Conservation (phyloP, 2,888 invertebrate genomes). For the Dugesia japonica region DNA sequence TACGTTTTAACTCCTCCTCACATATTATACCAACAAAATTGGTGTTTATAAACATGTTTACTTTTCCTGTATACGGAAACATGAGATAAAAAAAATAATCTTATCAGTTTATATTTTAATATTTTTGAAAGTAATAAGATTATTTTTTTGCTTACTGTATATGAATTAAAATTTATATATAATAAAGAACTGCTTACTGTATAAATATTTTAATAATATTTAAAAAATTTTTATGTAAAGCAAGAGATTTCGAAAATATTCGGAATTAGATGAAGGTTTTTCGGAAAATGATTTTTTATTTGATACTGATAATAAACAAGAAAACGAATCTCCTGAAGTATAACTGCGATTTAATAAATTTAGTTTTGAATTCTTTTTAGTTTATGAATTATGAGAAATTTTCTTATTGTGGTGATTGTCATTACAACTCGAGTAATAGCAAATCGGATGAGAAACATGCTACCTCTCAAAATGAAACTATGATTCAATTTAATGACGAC, state of each 20-base stretch:
- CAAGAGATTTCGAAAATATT: neutral
- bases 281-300: neutral
- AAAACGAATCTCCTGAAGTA: neutral
- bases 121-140: no score
- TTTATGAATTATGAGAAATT: neutral
- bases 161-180: no score
- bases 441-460: neutral
- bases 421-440: neutral
- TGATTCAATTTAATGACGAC: neutral
- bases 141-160: no score
- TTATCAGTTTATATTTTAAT: no score
- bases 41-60: no score
- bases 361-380: neutral
- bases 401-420: constrained; percentile 6
- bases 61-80: no score
- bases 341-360: neutral
- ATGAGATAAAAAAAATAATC: no score
- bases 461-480: neutral
- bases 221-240: no score
- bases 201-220: neutral
- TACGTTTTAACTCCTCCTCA: no score
- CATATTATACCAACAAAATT: no score
- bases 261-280: constrained; percentile 5
- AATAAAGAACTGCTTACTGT: no score
- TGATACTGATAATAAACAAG: neutral